phyloP scores from a whole-genome alignment of 2,797 vertebrate genomes.

The Ciconia nigra region DNA sequence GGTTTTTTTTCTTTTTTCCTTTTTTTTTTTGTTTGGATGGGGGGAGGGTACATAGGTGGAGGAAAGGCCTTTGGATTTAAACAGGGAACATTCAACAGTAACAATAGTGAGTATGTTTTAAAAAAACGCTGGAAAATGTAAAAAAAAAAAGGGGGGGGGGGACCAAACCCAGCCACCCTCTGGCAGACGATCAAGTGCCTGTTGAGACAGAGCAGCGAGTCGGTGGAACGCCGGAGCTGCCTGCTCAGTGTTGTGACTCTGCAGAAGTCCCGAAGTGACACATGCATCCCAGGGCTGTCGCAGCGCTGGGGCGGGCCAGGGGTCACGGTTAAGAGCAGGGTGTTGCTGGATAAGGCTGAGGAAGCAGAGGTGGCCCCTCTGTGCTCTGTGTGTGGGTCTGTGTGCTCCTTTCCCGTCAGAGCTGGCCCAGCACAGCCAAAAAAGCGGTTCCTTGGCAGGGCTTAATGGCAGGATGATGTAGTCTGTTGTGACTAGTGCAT shows the following conservation, averaged over 20 bases:
- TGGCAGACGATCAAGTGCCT: conserved; percentile 61
- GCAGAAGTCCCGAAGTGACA: conserved; percentile 80
- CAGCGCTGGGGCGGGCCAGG: conserved; percentile 70
- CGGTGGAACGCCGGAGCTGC: conserved; percentile 40
- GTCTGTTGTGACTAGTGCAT: conserved; percentile 89
- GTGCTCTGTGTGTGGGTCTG: conserved; percentile 78
- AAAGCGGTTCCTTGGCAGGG: conserved; percentile 83
- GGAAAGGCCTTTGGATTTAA: not conserved
- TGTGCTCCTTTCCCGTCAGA: conserved; percentile 80
- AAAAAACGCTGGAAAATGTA: not conserved
- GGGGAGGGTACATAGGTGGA: not conserved
- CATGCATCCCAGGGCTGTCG: conserved; percentile 82
- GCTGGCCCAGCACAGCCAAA: conserved; percentile 75
- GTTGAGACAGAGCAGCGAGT: conserved; percentile 59
- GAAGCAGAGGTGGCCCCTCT: conserved; percentile 78
- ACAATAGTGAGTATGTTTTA: not conserved
- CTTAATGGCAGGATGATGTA: conserved; percentile 84
- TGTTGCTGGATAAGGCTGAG: conserved; percentile 74
- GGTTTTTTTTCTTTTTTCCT: rapidly evolving
- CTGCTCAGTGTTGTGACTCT: conserved; percentile 70
- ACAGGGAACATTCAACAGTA: not conserved
- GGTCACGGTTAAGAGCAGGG: conserved; percentile 72
- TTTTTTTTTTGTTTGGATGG: not conserved
- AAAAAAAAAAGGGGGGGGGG: rapidly evolving
- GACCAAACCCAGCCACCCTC: not conserved